phyloP scores from a whole-genome alignment of 2,113 vertebrate genomes.

The Rutilus rutilus region DNA sequence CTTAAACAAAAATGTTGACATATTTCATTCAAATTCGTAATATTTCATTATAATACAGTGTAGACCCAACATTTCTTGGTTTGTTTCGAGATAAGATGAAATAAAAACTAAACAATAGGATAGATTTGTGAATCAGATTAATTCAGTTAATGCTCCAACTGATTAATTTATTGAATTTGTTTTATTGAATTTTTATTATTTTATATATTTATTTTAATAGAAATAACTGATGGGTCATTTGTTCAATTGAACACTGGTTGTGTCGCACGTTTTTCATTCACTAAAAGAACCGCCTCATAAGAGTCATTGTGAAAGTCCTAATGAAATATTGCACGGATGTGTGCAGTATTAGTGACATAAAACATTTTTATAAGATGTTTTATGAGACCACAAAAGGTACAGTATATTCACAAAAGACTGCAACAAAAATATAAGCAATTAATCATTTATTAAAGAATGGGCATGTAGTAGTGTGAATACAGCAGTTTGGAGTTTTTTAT shows the following conservation, averaged over 20 bases:
- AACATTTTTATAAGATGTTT: too few species aligned
- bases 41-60: neutral
- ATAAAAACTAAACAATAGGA: neutral
- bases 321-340: neutral
- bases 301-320: neutral
- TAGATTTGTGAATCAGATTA: neutral
- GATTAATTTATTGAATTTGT: neutral
- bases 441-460: conserved; percentile 45
- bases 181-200: neutral
- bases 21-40: neutral
- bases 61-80: neutral
- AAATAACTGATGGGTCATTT: neutral
- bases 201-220: neutral
- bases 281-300: neutral
- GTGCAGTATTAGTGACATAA: neutral
- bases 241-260: neutral
- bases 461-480: neutral
- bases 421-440: conserved; percentile 29
- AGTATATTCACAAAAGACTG: neutral
- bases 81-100: neutral
- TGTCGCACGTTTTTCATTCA: neutral
- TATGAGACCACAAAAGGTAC: neutral
- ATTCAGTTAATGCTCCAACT: neutral
- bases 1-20: neutral
- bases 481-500: neutral